These are phyloP conservation scores for Caenorhabditis uteleia DNA, from an alignment of 2,888 invertebrate species.

Conservation along the genomic window DNA sequence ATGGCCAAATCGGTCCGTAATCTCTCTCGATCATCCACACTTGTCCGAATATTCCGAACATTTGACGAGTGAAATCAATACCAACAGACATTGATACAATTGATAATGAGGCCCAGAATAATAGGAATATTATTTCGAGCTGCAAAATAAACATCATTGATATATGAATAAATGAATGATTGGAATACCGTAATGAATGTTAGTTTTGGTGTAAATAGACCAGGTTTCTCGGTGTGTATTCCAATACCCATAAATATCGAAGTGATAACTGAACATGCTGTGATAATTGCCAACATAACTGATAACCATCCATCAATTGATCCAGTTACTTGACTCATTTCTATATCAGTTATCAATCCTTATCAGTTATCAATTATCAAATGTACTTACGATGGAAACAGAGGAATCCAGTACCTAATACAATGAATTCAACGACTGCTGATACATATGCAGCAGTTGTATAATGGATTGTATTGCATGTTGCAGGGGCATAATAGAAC, in stretches of 20 bases:
- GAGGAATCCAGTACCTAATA: slow-evolving; percentile 32
- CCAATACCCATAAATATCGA: slow-evolving; percentile 44
- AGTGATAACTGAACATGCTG: slow-evolving; percentile 21
- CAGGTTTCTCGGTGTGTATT: slow-evolving; percentile 52
- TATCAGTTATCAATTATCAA: neutral
- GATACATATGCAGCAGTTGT: slow-evolving; percentile 46
- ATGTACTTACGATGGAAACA: slow-evolving; percentile 41
- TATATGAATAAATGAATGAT: neutral
- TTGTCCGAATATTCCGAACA: slow-evolving; percentile 51
- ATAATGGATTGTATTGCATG: slow-evolving; percentile 65
- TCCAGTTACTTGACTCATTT: slow-evolving; percentile 36
- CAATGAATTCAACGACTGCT: slow-evolving; percentile 36
- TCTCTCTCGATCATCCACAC: slow-evolving; percentile 56
- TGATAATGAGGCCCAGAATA: slow-evolving; percentile 57
- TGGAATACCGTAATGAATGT: slow-evolving; percentile 50
- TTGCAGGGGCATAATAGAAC: slow-evolving; percentile 64
- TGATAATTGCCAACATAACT: slow-evolving; percentile 22
- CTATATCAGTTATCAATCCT: slow-evolving; percentile 6
- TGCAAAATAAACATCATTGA: slow-evolving; percentile 8
- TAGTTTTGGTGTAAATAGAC: slow-evolving; percentile 60
- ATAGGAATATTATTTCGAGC: slow-evolving; percentile 56
- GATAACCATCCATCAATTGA: slow-evolving; percentile 38
- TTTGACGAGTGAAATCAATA: slow-evolving; percentile 56
- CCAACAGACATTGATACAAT: slow-evolving; percentile 66
- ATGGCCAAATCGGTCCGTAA: slow-evolving; percentile 69